phyloP scores from a whole-genome alignment of 2,113 vertebrate genomes.

The Cygnus buccinator region DNA sequence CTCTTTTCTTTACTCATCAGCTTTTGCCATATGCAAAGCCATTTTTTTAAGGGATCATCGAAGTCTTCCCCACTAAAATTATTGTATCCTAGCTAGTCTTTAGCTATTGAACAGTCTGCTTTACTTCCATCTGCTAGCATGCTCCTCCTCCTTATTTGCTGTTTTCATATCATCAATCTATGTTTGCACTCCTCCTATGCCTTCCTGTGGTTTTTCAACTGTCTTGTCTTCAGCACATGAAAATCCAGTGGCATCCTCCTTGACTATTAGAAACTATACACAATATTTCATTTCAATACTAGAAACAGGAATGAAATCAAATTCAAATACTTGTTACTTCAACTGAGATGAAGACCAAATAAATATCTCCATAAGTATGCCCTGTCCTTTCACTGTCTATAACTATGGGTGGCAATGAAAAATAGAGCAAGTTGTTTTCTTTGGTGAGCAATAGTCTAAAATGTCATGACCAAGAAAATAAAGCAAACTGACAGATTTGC shows the following conservation, averaged over 20 bases:
- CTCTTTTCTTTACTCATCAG: not conserved
- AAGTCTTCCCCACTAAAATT: not conserved
- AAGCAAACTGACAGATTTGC: not conserved
- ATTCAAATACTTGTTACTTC: not conserved
- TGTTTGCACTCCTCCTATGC: not conserved
- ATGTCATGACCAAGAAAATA: not conserved
- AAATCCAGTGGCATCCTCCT: not conserved
- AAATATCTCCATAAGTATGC: not conserved
- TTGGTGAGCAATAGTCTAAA: not conserved
- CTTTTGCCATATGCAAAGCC: not conserved
- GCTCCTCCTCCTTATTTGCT: not conserved
- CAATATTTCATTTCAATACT: not conserved
- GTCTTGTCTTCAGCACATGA: not conserved
- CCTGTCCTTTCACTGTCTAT: not conserved
- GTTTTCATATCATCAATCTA: not conserved
- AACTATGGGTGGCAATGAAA: not conserved
- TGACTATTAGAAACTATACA: not conserved
- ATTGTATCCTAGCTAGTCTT: not conserved
- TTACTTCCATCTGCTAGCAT: not conserved
- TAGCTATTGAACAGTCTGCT: not conserved
- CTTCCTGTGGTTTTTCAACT: not conserved
- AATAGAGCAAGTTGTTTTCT: not conserved
- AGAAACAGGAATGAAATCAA: not conserved
- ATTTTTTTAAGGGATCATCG: not conserved
- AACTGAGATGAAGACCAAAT: not conserved